Evolutionary conservation across 1,140 invertebrate genomes (phyloP), one percentile per base, ranked within the genome.

Genomic region (Drosophila nannoptera): DNA sequence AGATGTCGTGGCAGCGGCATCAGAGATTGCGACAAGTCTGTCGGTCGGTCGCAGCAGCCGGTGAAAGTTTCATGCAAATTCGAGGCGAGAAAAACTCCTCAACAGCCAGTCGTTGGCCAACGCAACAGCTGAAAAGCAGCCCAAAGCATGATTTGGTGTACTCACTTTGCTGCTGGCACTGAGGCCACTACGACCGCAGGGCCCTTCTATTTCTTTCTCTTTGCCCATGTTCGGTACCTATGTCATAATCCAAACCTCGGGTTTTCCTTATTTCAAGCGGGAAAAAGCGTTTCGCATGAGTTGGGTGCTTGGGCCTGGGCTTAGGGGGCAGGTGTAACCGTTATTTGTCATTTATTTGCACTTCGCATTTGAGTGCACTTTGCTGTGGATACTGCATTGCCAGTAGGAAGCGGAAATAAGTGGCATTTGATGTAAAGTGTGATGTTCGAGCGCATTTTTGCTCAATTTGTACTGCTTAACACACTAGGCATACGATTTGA

Each of bases 51-150:
- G 42, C 77, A 74, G 62, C 66, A 67, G 73, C 55, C 65, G 80
- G 80, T 80, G 80, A 84, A 84, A 84, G 80, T 84, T 84, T 81
- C 76, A 84, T 84, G 80, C 80, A 84, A 84, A 83, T 83, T 63
- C 75, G 73, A 77, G 35, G 48, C 64, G 65, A 73, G 60, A 77
- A 81, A 77, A 74, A 60, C 64, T 73, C 61, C 22, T 1, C 22
- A 3, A 22, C 22, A 22, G 22, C 22, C 22, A 22, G 22, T 22
- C 3, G 22, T 22, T 72, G 62, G 16, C 33, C 31, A 49, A 52
- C 7, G 5, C 60, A 58, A 11, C 53, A 40, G 29, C 53, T 33
- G 22, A 12, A 16, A 8, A 49, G 55, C 36, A 58, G 16, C 8
- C 1, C 3, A 53, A 52, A 59, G 48, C 61, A 54, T 59, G 40